Base-by-base conservation (phyloP, 2,113 vertebrate species). In the Motacilla tschutschensis region DNA sequence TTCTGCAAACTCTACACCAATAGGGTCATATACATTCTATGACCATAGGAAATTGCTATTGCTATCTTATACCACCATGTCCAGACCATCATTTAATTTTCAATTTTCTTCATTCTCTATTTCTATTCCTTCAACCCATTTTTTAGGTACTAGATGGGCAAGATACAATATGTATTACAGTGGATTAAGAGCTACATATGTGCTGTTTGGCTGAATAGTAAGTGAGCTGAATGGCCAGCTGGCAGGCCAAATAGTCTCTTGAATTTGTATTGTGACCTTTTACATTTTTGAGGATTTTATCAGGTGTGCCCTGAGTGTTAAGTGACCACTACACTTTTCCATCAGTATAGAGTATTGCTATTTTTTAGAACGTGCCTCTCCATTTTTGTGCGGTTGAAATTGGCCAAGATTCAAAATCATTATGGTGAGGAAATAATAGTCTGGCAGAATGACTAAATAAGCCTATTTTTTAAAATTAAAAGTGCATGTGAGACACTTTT, bases 241-340 rank as follows among this genome's bases (percentile, higher is more conserved):
- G 44, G 6, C 9, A 70, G 44, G 12, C 18, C 18, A 72, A 54
- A 76, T 3, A 76, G 18, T 51, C 4, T 41, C 35, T 65, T 87
- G 55, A 79, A 54, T 67, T 51, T 2, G 10, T 54, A 8, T 26
- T 17, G 5, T 2, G 2, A 7, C 2, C 10, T 59, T 79, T 47
- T 47, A 33, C 3, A 7, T 18, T 53, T 17, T 59, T 60, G 12
- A 53, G 6, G 5, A 9, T 57, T 40, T 59, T 51, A 48, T 26
- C 16, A 63, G 12, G 0, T 20, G n/a, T 38, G 16, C 25, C 7
- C 19, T 71, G 15, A 64, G 6, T n/a, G 8, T 51, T 26, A 31
- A n/a, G 10, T 0, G 0, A 63, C 15, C n/a, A 55, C 8, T 4
- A 19, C 8, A 31, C 10, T n/a, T 53, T 55, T 66, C 69, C 31